These are phyloP conservation scores for Mus spicilegus DNA, from an alignment of 2,113 vertebrate genomes.

Conservation along the genomic window DNA sequence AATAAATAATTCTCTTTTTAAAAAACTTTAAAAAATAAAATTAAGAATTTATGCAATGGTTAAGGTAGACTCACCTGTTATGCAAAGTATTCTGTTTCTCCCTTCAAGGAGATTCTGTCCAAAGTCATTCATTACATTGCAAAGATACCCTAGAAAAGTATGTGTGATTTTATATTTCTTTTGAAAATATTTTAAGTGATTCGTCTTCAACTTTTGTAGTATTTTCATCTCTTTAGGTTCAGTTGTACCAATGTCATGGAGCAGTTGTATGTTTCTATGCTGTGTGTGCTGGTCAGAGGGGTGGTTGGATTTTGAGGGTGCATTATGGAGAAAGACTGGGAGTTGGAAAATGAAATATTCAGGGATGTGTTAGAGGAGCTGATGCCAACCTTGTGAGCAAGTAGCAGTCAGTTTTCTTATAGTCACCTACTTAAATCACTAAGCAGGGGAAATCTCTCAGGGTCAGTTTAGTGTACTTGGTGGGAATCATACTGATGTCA, in stretches of 20 bases:
- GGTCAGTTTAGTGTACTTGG: conserved; percentile 78
- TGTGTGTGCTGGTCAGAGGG: neutral
- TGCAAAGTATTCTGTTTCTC: conserved; percentile 63
- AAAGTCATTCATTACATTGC: conserved; percentile 63
- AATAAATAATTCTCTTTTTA: too few species aligned
- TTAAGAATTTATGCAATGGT: conserved; percentile 49
- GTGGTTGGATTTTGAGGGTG: neutral
- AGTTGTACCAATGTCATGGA: conserved; percentile 54
- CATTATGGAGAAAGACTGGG: conserved; percentile 43
- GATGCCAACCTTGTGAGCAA: conserved; percentile 66
- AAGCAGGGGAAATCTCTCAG: conserved; percentile 74
- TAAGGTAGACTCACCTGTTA: conserved; percentile 8
- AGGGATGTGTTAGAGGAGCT: neutral
- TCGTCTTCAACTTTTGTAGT: conserved; percentile 36
- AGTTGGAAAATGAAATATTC: conserved; percentile 41
- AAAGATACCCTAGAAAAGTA: conserved; percentile 67
- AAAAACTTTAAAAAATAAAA: neutral
- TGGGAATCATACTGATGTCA: conserved; percentile 71
- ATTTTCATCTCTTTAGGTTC: conserved; percentile 49
- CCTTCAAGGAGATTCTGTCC: conserved; percentile 71
- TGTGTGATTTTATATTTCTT: conserved; percentile 63
- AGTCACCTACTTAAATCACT: conserved; percentile 35
- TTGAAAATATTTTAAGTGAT: conserved; percentile 52
- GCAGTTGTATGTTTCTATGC: neutral
- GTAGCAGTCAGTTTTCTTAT: conserved; percentile 77